phyloP scores from a whole-genome alignment of 2,113 vertebrate genomes.

The Cariama cristata region DNA sequence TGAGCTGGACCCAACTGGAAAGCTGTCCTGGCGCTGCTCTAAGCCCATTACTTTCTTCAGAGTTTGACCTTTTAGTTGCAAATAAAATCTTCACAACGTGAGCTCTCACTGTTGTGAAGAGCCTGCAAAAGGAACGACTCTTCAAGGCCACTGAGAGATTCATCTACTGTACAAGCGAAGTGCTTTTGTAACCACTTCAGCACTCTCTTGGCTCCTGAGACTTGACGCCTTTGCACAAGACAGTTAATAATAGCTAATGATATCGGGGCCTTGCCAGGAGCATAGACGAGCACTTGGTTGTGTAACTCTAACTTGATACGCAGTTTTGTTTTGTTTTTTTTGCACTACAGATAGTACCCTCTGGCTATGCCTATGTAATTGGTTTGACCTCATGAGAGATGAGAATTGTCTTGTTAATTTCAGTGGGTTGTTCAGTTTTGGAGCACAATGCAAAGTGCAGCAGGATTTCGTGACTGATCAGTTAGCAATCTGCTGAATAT shows the following conservation, averaged over 20 bases:
- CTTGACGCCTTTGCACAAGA: neutral
- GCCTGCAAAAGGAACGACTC: neutral
- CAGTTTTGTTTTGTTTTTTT: slow-evolving; percentile 35
- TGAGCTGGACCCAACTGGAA: neutral
- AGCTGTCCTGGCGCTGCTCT: neutral
- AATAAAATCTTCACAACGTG: neutral
- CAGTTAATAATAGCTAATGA: slow-evolving; percentile 32
- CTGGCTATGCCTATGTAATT: slow-evolving; percentile 3
- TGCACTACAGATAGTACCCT: neutral
- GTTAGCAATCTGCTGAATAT: neutral
- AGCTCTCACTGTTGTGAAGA: neutral
- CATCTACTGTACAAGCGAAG: neutral
- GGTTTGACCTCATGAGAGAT: slow-evolving; percentile 38
- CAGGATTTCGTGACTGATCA: neutral
- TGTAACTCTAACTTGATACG: slow-evolving; percentile 20
- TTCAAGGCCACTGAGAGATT: neutral
- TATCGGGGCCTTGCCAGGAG: neutral
- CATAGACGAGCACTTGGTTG: neutral
- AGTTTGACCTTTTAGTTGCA: slow-evolving; percentile 7
- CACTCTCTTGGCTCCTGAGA: neutral
- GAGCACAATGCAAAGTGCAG: slow-evolving; percentile 23
- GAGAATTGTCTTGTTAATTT: slow-evolving; percentile 28
- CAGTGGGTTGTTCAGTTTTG: neutral
- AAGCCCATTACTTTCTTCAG: neutral
- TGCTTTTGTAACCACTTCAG: slow-evolving; percentile 10